Evolutionary conservation across 2,888 invertebrate genomes (phyloP), one percentile per base, ranked within the genome.

Genomic region (Acleris cristana): DNA sequence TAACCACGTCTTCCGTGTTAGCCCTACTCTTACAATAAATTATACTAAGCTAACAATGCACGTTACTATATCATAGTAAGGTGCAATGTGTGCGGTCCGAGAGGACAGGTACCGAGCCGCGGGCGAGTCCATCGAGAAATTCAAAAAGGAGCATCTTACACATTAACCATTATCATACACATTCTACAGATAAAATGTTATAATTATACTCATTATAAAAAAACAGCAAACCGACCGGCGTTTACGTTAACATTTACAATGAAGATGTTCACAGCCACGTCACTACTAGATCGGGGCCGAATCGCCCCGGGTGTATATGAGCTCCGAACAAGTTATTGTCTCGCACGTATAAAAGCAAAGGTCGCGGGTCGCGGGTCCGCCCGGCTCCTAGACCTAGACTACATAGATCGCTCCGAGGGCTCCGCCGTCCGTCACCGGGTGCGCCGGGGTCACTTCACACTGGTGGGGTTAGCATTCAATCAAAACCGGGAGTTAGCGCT

Each of bases 11-110:
- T 88, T 89, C 10, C 34, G 34, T 34, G 34, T 10, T 92, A 90
- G 82, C 79, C 76, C 84, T 87, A 84, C 78, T 88, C 90, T 92
- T 91, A 91, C 78, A 83, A 87, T 89, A 90, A 89, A 89, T 88
- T 86, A 92, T 82, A 81, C 87, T 91, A 90, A 81, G 81, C 88
- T 91, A 91, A 91, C 88, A 87, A 88, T 86, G 87, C 87, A 90
- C 86, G 79, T 88, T 81, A 87, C 87, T 86, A 86, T 79, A 71
- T 78, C 77, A 87, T 83, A 88, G 86, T 88, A 86, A 82, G 81
- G 78, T 80, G 79, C 77, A 79, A 85, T 83, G 84, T 87, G 83
- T 86, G 86, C 79, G 75, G 87, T 86, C 87, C 87, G 75, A 72
- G 74, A 65, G 88, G 88, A 89, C 88, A 82, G 83, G 85, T 87